phyloP scores from a whole-genome alignment of 2,888 invertebrate species.

The Diloba caeruleocephala region DNA sequence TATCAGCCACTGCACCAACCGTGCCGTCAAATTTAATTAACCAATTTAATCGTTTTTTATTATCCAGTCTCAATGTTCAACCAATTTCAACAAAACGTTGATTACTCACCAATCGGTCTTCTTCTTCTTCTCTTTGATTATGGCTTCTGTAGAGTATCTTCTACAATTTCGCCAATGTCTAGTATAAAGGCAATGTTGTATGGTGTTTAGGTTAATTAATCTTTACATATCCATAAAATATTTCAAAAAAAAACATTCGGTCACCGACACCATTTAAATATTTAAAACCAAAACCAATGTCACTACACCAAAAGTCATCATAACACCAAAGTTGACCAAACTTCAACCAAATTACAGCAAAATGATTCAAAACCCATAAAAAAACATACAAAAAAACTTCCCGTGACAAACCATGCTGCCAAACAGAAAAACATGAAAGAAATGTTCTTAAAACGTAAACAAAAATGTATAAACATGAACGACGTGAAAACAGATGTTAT shows the following conservation, averaged over 20 bases:
- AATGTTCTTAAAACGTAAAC: neutral
- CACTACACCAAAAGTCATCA: slow-evolving; percentile 10
- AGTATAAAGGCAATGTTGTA: no score
- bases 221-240: no score
- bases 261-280: slow-evolving; percentile 5
- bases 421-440: neutral
- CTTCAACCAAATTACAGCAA: slow-evolving; percentile 7
- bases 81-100: no score
- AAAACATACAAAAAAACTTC: neutral
- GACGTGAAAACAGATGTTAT: neutral
- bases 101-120: no score
- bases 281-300: slow-evolving; percentile 15
- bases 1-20: no score
- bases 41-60: no score
- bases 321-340: slow-evolving; percentile 11
- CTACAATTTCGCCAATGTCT: no score
- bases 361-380: slow-evolving; percentile 7
- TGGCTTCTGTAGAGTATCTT: no score
- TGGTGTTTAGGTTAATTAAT: no score
- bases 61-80: no score
- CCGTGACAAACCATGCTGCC: neutral
- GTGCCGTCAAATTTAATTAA: no score
- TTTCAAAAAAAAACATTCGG: neutral
- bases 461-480: slow-evolving; percentile 16
- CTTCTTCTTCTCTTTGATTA: no score